phyloP scores from a whole-genome alignment of 2,113 vertebrate genomes.

The Actinemys pallida region DNA sequence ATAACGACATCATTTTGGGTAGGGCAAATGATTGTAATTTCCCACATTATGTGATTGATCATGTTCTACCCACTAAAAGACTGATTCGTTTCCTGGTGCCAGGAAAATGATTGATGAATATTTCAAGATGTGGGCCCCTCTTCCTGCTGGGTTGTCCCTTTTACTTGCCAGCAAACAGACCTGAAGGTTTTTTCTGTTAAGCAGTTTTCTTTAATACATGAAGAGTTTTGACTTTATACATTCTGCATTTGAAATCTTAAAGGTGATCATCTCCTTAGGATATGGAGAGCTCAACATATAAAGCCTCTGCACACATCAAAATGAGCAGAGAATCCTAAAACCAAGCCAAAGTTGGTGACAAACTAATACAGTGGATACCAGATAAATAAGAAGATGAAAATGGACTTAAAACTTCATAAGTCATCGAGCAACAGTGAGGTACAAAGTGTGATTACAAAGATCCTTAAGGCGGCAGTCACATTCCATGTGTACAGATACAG shows the following conservation, averaged over 20 bases:
- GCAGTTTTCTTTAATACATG: slow-evolving; percentile 52
- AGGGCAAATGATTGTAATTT: slow-evolving; percentile 36
- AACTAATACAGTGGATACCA: accelerated
- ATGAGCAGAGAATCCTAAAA: slow-evolving; percentile 3
- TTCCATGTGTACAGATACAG: background rate
- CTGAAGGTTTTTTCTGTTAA: slow-evolving; percentile 59
- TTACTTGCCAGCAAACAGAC: slow-evolving; percentile 64
- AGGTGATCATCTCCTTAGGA: slow-evolving; percentile 57
- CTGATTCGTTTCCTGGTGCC: slow-evolving; percentile 84
- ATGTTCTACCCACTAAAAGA: slow-evolving; percentile 74
- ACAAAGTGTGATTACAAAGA: background rate
- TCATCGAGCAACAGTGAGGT: background rate
- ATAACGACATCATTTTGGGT: slow-evolving; percentile 37
- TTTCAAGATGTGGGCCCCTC: slow-evolving; percentile 72
- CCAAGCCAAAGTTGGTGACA: slow-evolving; percentile 17
- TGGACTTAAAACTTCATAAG: background rate
- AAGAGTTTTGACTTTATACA: slow-evolving; percentile 62
- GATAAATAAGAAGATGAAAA: background rate
- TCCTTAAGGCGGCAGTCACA: background rate
- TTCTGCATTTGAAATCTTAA: slow-evolving; percentile 72
- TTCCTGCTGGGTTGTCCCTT: slow-evolving; percentile 79
- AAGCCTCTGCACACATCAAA: background rate
- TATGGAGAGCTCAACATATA: slow-evolving; percentile 16
- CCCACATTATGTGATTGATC: slow-evolving; percentile 80
- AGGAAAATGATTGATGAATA: slow-evolving; percentile 88